phyloP scores from a whole-genome alignment of 2,113 vertebrate species.

The Zingel zingel region DNA sequence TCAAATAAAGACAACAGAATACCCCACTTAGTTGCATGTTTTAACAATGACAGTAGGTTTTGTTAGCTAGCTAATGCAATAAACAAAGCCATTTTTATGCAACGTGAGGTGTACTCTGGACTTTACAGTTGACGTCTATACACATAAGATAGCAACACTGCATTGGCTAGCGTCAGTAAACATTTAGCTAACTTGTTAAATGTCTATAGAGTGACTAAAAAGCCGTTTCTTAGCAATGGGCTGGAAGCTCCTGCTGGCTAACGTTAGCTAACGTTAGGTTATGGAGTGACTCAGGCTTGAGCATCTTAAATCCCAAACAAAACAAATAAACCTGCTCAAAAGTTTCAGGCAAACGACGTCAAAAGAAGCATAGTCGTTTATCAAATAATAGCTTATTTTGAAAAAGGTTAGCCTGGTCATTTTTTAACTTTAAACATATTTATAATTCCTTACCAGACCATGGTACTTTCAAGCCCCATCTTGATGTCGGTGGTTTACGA shows the following conservation, averaged over 20 bases:
- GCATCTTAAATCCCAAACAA: background rate
- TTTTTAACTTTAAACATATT: slow-evolving; percentile 31
- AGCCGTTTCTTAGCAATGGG: background rate
- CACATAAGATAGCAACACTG: background rate
- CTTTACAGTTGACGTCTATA: rapidly evolving
- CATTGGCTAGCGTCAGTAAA: rapidly evolving
- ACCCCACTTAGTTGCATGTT: background rate
- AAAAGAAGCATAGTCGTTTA: rapidly evolving
- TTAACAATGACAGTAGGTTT: slow-evolving; percentile 16
- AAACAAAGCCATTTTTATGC: background rate
- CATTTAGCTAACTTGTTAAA: background rate
- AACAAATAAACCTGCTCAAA: background rate
- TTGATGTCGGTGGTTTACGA: slow-evolving; percentile 64
- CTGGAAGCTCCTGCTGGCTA: slow-evolving; percentile 27
- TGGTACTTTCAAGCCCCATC: slow-evolving; percentile 94
- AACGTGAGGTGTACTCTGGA: background rate
- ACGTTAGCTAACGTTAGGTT: slow-evolving; percentile 3
- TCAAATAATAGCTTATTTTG: rapidly evolving
- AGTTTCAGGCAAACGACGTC: background rate
- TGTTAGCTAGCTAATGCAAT: slow-evolving; percentile 39
- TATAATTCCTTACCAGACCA: slow-evolving; percentile 89
- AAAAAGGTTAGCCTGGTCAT: background rate
- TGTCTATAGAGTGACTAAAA: background rate
- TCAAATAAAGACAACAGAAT: background rate
- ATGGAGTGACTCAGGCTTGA: slow-evolving; percentile 65